Conservation (phyloP, 2,113 vertebrate species). For the Tupaia chinensis region DNA sequence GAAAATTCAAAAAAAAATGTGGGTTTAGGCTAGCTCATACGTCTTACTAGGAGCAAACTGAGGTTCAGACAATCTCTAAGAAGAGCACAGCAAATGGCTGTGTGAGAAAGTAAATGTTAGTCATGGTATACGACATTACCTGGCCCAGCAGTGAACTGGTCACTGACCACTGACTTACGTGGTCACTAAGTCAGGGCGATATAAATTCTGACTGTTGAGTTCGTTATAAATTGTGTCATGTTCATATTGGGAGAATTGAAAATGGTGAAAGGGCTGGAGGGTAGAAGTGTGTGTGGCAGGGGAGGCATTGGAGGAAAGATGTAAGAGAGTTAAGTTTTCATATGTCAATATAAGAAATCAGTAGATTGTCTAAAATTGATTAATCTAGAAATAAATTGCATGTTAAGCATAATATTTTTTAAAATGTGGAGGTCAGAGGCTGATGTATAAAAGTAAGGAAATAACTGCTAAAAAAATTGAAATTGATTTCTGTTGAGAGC, state of each 20-base stretch:
- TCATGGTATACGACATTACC: neutral
- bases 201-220: neutral
- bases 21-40: neutral
- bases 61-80: neutral
- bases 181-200: neutral
- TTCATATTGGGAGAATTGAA: neutral
- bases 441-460: neutral
- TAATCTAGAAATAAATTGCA: neutral
- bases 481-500: neutral
- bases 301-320: neutral
- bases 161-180: too few relatives aligned
- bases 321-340: neutral
- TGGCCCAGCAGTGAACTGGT: neutral
- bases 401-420: slow-evolving; percentile 3
- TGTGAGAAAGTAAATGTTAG: neutral
- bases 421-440: neutral
- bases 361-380: neutral
- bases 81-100: neutral
- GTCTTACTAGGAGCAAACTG: slow-evolving; percentile 19
- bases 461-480: neutral
- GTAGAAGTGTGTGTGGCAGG: neutral
- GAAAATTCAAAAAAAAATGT: neutral
- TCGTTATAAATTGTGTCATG: neutral
- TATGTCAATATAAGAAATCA: neutral
- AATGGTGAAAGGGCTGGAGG: neutral